These are phyloP conservation scores for Dermochelys coriacea DNA, from an alignment of 2,797 vertebrate genomes.

Conservation along the genomic window DNA sequence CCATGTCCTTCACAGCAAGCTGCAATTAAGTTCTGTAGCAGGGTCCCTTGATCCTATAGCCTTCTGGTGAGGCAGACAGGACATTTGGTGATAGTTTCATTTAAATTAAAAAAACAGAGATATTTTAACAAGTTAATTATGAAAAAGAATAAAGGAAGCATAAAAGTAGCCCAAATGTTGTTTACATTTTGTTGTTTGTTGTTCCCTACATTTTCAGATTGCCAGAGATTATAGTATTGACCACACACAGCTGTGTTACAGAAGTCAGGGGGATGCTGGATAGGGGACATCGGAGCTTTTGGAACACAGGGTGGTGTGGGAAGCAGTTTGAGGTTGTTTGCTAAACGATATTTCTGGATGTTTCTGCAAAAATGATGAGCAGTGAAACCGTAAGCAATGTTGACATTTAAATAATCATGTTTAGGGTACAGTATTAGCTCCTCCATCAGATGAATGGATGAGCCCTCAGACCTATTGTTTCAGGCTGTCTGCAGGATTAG, in stretches of 20 bases:
- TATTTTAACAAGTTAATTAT: neutral
- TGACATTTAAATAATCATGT: neutral
- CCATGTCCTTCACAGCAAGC: neutral
- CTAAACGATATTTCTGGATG: neutral
- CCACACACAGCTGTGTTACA: neutral
- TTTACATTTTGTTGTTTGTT: no score
- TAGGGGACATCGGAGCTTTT: neutral
- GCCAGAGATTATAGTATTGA: neutral
- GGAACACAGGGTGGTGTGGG: neutral
- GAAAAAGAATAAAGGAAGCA: neutral
- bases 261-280: neutral
- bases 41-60: neutral
- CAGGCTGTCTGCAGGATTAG: neutral
- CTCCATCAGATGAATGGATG: neutral
- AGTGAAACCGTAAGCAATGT: neutral
- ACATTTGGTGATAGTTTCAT: neutral
- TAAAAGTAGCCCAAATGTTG: neutral
- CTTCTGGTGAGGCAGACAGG: neutral
- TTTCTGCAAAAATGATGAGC: neutral
- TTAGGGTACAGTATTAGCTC: neutral
- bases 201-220: neutral
- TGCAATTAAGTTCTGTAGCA: neutral
- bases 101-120: neutral
- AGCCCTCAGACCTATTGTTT: neutral
- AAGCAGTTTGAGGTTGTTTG: neutral